Conservation (phyloP, 2,113 vertebrate genomes). For the Morone chrysops region DNA sequence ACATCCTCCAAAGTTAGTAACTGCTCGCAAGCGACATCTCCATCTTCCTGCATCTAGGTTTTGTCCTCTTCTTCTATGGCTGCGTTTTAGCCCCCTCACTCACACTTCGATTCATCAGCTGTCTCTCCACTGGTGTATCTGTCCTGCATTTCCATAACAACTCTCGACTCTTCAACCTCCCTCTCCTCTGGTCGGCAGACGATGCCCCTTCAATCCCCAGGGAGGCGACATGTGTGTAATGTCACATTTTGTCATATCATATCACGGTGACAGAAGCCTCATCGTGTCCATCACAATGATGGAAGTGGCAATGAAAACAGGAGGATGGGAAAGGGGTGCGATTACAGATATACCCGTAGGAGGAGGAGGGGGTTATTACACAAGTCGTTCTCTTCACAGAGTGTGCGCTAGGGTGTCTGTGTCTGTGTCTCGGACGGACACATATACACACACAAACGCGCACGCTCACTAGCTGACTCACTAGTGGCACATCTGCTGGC, state of each 20-base stretch:
- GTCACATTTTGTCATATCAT: slow-evolving; percentile 74
- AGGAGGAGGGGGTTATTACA: slow-evolving; percentile 55
- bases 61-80: not conserved
- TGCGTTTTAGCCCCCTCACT: not conserved
- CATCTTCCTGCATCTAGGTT: not conserved
- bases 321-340: slow-evolving; percentile 50
- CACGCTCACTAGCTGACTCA: slow-evolving; percentile 76
- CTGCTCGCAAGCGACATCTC: not conserved
- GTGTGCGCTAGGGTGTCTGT: slow-evolving; percentile 62
- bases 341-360: slow-evolving; percentile 55
- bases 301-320: slow-evolving; percentile 71
- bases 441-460: slow-evolving; percentile 50
- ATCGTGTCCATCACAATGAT: slow-evolving; percentile 73
- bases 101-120: not conserved
- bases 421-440: slow-evolving; percentile 57
- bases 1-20: slow-evolving; percentile 27
- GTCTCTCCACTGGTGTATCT: not conserved
- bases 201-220: slow-evolving; percentile 55
- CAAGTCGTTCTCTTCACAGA: slow-evolving; percentile 58
- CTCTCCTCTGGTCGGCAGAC: slow-evolving; percentile 52
- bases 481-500: slow-evolving; percentile 82
- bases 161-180: not conserved
- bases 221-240: slow-evolving; percentile 75
- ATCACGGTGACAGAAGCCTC: slow-evolving; percentile 64
- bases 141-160: slow-evolving; percentile 6